Evolutionary conservation across 64 coral and sea anemone species (phyloP).

Genomic region (Porites lutea): DNA sequence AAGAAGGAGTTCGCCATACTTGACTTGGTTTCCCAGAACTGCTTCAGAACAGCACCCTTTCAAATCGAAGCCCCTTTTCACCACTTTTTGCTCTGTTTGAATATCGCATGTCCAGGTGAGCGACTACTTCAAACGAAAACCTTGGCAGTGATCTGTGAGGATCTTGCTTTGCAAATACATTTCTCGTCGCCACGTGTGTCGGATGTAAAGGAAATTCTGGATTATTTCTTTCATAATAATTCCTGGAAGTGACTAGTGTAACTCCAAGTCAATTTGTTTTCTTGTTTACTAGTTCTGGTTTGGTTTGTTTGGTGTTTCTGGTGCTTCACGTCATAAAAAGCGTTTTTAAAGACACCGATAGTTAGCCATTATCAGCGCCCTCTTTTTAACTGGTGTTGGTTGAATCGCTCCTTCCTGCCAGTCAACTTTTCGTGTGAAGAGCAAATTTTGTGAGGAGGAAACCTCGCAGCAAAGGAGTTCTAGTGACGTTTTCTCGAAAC

Average conservation of each 20-base stretch:
- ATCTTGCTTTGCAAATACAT: conserved; percentile 7
- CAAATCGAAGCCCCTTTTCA: background rate
- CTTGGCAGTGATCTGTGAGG: background rate
- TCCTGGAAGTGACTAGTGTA: background rate
- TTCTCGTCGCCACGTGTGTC: conserved; percentile 49
- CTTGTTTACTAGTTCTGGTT: background rate
- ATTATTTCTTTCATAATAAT: conserved; percentile 6
- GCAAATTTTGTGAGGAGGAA: background rate
- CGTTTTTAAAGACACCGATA: background rate
- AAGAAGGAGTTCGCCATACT: background rate
- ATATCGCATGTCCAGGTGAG: background rate
- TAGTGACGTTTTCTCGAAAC: background rate
- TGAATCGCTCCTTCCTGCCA: conserved; percentile 37
- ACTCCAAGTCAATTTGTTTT: background rate
- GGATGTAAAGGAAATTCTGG: conserved; percentile 36
- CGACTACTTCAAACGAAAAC: background rate
- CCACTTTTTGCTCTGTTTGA: background rate
- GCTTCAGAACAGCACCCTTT: background rate
- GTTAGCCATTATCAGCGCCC: conserved; percentile 2
- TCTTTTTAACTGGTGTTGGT: conserved; percentile 2
- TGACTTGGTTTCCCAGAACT: background rate
- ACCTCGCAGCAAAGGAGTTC: background rate
- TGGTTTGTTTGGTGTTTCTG: background rate
- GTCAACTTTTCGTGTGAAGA: background rate
- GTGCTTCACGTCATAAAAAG: conserved; percentile 6